Base-by-base conservation (phyloP, 1,140 invertebrate species). In the Drosophila rhopaloa region DNA sequence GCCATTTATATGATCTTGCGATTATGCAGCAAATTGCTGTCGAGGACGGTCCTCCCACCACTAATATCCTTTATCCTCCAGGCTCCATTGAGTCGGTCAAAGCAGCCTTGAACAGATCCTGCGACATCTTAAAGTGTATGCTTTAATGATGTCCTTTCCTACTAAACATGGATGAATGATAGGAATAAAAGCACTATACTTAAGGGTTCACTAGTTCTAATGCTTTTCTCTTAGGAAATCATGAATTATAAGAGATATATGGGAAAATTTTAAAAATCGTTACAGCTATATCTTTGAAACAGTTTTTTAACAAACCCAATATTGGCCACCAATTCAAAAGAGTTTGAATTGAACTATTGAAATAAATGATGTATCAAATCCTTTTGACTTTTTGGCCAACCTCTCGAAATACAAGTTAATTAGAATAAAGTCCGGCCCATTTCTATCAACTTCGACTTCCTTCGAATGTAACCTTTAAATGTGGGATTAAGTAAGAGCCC, bases 1-100 rank as follows among this genome's bases (percentile, higher is more conserved):
- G 73, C 81, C 77, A 84, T 84, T 84, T 77, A 84, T 83, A 84
- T 83, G 81, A 84, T 84, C 81, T 80, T 72, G 62, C 76, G 81
- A 84, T 84, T 83, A 84, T 84, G 81, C 72, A 80, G 76, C 81
- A 84, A 84, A 72, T 83, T 79, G 75, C 60, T 66, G 44, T 50
- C 24, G 54, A 56, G 44, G 13, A 51, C 8, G 37, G 32, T 19
- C 13, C 41, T 32, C 38, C 51, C 7, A 37, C 51, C 14, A 19
- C 32, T 7, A 29, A 16, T 43, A 11, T 44, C 10, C 11, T 6
- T 9, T 4, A 35, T 5, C 5, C 29, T 16, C 10, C 14, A 11
- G 29, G 46, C 37, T 41, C 29, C 38, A 32, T 9, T 5, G 38
- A 43, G 24, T 60, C 16, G n/a, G 5, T 2, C 16, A 24, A 5